Evolutionary conservation across 2,888 invertebrate genomes (phyloP).

Genomic region (Drosophila subquinaria): DNA sequence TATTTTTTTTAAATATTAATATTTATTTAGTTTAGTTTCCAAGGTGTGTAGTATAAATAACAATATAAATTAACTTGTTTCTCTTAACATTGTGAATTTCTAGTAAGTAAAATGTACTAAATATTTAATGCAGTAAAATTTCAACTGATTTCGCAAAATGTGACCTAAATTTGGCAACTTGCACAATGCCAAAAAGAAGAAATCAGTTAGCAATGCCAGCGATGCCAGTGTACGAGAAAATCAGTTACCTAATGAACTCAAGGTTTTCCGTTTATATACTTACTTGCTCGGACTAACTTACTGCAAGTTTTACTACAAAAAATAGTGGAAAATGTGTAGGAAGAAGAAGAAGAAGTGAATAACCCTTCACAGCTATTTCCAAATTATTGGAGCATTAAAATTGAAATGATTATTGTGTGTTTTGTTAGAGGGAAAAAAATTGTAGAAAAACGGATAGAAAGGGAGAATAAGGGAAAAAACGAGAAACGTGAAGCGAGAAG

Average conservation of each 20-base stretch:
- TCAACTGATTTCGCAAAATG: conserved; percentile 9
- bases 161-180: conserved; percentile 44
- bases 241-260: conserved; percentile 56
- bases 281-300: conserved; percentile 14
- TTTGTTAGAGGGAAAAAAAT: conserved; percentile 43
- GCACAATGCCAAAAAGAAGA: conserved; percentile 24
- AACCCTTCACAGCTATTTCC: conserved; percentile 70
- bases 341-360: conserved; percentile 32
- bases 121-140: not conserved
- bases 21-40: too few relatives aligned
- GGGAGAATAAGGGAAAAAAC: conserved; percentile 16
- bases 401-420: conserved; percentile 79
- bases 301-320: conserved; percentile 12
- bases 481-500: conserved; percentile 29
- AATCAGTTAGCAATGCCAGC: conserved; percentile 10
- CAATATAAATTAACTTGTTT: too few relatives aligned
- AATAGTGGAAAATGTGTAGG: not conserved
- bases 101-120: not conserved
- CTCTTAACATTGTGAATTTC: too few relatives aligned
- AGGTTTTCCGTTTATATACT: conserved; percentile 35
- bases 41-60: too few relatives aligned
- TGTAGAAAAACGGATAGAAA: conserved; percentile 14
- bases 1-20: too few relatives aligned
- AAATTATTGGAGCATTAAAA: conserved; percentile 81
- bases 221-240: conserved; percentile 12